These are phyloP conservation scores for Myoxocephalus aenaeus DNA, from an alignment of 2,797 vertebrate species.

Conservation along the genomic window DNA sequence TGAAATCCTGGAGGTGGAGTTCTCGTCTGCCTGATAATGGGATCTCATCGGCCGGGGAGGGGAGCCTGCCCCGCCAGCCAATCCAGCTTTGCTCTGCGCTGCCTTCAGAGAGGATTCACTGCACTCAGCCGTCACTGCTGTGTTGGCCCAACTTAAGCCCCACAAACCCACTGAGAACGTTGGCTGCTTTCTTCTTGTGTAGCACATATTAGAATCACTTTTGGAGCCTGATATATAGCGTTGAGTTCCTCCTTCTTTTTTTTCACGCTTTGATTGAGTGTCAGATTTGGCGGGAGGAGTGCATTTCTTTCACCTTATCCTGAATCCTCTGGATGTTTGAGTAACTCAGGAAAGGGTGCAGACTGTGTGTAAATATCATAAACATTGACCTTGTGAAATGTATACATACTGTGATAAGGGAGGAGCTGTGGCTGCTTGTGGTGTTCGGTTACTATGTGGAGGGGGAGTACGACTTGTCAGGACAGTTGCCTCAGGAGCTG, in stretches of 20 bases:
- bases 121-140: conserved; percentile 64
- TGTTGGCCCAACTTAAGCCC: conserved; percentile 63
- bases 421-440: conserved; percentile 68
- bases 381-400: conserved; percentile 80
- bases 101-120: conserved; percentile 70
- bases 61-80: conserved; percentile 71
- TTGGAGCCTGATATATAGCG: background rate
- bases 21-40: conserved; percentile 83
- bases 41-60: conserved; percentile 83
- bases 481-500: conserved; percentile 75
- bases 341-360: conserved; percentile 42
- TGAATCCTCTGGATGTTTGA: conserved; percentile 55
- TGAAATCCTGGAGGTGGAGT: conserved; percentile 93
- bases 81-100: conserved; percentile 66
- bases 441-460: conserved; percentile 67
- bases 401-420: conserved; percentile 74
- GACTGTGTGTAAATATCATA: conserved; percentile 71
- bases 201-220: background rate
- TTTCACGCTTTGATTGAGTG: background rate
- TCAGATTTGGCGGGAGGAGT: conserved; percentile 2
- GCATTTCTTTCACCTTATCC: conserved; percentile 39
- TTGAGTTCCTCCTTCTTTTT: background rate
- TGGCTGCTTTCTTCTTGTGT: conserved; percentile 28
- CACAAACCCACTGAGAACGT: conserved; percentile 34
- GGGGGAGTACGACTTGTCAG: conserved; percentile 66